Evolutionary conservation across 2,888 invertebrate genomes (phyloP).

Genomic region (Drosophila ustulata): DNA sequence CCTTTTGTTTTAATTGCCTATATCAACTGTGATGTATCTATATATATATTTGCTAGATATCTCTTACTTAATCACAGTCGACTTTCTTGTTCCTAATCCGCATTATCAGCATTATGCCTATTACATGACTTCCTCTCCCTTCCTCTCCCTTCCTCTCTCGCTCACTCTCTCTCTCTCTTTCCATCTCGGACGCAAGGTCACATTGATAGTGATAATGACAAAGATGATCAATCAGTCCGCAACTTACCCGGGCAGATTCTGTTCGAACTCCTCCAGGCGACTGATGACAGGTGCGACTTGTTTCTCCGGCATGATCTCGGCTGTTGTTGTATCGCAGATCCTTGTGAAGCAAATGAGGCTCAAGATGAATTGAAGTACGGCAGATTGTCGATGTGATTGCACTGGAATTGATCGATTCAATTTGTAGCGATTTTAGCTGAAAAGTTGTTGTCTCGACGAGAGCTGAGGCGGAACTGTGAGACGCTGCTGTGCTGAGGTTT

Average conservation of each 20-base stretch:
- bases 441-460: constrained; percentile 16
- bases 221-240: constrained; percentile 5
- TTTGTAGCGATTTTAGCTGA: background rate
- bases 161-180: background rate
- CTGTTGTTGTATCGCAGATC: constrained; percentile 1
- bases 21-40: background rate
- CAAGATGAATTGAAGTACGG: constrained; percentile 11
- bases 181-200: constrained; percentile 72
- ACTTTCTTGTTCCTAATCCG: background rate
- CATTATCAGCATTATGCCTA: constrained; percentile 3
- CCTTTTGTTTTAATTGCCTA: background rate
- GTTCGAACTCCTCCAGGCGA: constrained; percentile 79
- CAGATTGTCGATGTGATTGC: constrained; percentile 6
- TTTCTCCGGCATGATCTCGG: constrained; percentile 76
- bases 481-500: constrained; percentile 14
- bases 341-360: constrained; percentile 15
- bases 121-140: background rate
- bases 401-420: constrained; percentile 14
- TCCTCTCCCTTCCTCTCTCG: constrained; percentile 1
- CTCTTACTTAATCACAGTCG: background rate
- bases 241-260: constrained; percentile 81
- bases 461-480: constrained; percentile 38
- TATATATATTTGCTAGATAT: background rate
- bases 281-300: constrained; percentile 76
- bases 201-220: constrained; percentile 12